Evolutionary conservation across 2,113 vertebrate genomes (phyloP).

Genomic region (Silurus glanis): DNA sequence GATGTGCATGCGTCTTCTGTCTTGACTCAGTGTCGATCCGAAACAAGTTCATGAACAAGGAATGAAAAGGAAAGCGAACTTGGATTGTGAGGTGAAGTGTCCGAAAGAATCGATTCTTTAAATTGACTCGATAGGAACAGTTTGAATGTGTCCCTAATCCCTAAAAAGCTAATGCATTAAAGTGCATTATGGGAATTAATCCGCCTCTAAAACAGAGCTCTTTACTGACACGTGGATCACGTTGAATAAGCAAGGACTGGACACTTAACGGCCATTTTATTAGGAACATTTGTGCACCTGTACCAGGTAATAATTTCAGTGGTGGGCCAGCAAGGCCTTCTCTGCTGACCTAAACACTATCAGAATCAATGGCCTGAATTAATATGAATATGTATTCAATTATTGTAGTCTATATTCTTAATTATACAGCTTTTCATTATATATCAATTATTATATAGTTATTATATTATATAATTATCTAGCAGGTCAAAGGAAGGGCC

Average conservation of each 20-base stretch:
- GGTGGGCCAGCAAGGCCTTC: too few relatives aligned
- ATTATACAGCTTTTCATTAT: too few relatives aligned
- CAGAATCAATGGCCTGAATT: too few relatives aligned
- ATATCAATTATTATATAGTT: too few relatives aligned
- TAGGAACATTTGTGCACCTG: background rate
- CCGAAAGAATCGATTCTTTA: conserved; percentile 19
- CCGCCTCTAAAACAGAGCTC: background rate
- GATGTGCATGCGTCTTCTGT: background rate
- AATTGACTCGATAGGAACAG: background rate
- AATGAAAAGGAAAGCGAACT: background rate
- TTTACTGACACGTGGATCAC: background rate
- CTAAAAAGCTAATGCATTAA: background rate
- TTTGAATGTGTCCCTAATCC: background rate
- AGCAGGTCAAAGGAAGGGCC: too few relatives aligned
- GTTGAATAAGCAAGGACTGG: background rate
- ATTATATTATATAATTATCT: too few relatives aligned
- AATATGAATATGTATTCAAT: too few relatives aligned
- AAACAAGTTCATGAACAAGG: background rate
- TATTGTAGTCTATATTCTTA: too few relatives aligned
- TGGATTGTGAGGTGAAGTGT: background rate
- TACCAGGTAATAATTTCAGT: too few relatives aligned
- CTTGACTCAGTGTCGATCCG: background rate
- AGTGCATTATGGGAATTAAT: background rate
- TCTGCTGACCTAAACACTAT: too few relatives aligned
- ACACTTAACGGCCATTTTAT: background rate